Evolutionary conservation across 53 echinoderm and acorn worm species (phyloP), one percentile per base, ranked within the genome.

Genomic region (Paelopatides confundens): DNA sequence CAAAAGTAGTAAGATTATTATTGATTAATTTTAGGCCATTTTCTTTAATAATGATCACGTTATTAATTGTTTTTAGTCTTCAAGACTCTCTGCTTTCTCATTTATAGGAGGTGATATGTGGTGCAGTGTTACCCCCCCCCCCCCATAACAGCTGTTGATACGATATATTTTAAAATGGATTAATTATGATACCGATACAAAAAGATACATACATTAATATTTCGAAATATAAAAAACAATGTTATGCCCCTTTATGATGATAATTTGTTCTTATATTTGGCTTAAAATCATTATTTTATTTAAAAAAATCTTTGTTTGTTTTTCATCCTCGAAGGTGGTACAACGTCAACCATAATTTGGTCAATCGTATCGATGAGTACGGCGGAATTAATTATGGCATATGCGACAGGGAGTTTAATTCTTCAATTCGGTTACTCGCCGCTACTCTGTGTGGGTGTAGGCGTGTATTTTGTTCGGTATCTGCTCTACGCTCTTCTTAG

Each of bases 381-480:
- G 21, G 36, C 84, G 11, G 84, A 83, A 65, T 63, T 83, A 35
- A 33, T 83, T 6, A 83, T 83, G 84, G 84, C 84, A 3, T 83
- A 63, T 18, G 35, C 46, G 5, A 83, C 84, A 4, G 63, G 63
- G 21, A 21, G 46, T 15, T 62, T 83, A 23, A 83, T 83, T n/a
- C 37, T 83, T 11, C 63, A 30, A 23, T 83, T 83, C 62, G 84
- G 84, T 37, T 83, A 83, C 24, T 83, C 84, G 24, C 84, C 84
- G n/a, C 23, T 83, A 30, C 84, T 83, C 27, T 64, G 84, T 39
- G 65, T 65, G 0, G 84, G 84, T 34, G 84, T 83, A 28, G 84
- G 84, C 11, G 84, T 83, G 35, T 83, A 83, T 35, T 83, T 83
- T 30, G 40, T 83, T 34, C 84, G 84, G 15, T 83, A 40, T 35